Evolutionary conservation across 2,113 vertebrate genomes (phyloP), one percentile per base, ranked within the genome.

Genomic region (Misgurnus anguillicaudatus): DNA sequence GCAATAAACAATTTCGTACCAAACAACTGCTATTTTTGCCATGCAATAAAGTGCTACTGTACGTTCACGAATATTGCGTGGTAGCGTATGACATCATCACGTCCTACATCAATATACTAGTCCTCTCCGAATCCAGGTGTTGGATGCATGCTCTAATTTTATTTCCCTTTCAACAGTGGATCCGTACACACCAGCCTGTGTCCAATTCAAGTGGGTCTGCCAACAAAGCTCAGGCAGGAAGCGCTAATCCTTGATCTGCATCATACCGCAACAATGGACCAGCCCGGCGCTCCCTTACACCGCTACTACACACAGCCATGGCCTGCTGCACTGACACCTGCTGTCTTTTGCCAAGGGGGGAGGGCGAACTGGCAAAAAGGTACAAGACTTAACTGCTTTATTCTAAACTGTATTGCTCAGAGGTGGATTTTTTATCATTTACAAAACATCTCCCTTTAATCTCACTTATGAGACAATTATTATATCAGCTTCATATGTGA

Each of bases 141-240:
- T 85, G 72, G 69, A 79, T 41, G 67, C 72, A 41, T 78, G 80
- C 71, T 83, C 77, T 89, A 87, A 87, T 88, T 81, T 87, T 80
- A 84, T 84, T 79, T 48, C 71, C 85, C 76, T 85, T 80, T 81
- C 82, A 88, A 86, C 77, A 89, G 80, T 85, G 83, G 85, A 84
- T 86, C 84, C 84, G 24, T 31, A 77, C 82, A 85, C 72, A 81
- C 67, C 75, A 86, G 88, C 87, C 86, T 87, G 87, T 88, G 89
- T 92, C 88, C 87, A 89, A 92, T 90, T 89, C 87, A 88, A 91
- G 88, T 89, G 86, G 85, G 86, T 83, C 85, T 86, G 81, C 82
- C 82, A 84, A 93, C 91, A 93, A 92, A 89, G 88, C 83, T 72
- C 89, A 83, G 85, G 88, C 91, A 92, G 92, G 91, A 92, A 93